phyloP scores from a whole-genome alignment of 53 echinoderm and acorn worm genomes.

The Echinometra lucunter region DNA sequence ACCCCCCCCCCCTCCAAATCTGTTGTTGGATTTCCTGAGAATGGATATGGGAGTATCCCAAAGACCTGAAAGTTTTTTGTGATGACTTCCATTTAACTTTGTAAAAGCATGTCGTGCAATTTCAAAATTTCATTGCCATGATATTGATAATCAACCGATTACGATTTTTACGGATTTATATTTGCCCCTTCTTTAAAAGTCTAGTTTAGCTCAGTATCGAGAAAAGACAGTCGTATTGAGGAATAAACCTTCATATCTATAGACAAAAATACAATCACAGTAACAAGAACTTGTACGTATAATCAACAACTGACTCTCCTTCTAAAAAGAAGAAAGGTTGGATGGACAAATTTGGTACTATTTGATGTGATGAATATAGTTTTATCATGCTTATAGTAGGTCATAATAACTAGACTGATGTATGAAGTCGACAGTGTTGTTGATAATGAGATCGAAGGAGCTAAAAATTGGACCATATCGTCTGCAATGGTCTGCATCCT shows the following conservation, averaged over 20 bases:
- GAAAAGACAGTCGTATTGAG: no score
- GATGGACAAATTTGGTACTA: neutral
- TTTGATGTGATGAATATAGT: no score
- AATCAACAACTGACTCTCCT: neutral
- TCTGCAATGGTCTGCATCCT: neutral
- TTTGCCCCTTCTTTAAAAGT: neutral
- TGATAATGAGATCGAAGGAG: constrained; percentile 1
- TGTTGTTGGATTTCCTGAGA: neutral
- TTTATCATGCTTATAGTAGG: neutral
- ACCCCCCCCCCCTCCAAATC: neutral
- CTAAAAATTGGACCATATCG: constrained; percentile 11
- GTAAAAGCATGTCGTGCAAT: neutral
- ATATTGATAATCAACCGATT: neutral
- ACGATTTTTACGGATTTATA: neutral
- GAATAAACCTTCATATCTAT: no score
- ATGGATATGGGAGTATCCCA: neutral
- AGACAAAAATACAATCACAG: no score
- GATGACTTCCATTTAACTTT: neutral
- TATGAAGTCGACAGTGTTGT: neutral
- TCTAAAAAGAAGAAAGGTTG: neutral
- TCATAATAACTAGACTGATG: neutral
- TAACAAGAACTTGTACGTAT: neutral
- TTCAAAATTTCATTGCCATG: neutral
- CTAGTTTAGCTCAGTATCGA: no score
- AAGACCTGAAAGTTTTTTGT: neutral